phyloP scores from a whole-genome alignment of 2,888 invertebrate species.

The Acleris cristana region DNA sequence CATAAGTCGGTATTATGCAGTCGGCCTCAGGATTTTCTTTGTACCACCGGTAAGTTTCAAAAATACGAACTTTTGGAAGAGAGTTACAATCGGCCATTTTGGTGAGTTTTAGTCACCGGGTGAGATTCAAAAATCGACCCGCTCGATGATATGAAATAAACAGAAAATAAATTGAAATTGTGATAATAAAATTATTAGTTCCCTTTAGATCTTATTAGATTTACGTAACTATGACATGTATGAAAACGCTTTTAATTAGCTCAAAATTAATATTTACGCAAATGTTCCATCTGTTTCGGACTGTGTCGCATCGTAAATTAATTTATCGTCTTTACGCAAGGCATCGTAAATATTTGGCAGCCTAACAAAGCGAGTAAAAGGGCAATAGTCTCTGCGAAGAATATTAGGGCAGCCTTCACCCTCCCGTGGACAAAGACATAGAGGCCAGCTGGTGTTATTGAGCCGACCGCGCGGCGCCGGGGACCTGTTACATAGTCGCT shows the following conservation, averaged over 20 bases:
- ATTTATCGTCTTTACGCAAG: neutral
- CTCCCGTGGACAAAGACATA: slow-evolving; percentile 18
- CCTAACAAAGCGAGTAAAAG: slow-evolving; percentile 31
- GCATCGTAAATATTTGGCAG: slow-evolving; percentile 24
- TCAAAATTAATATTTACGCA: neutral
- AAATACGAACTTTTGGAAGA: too few species aligned
- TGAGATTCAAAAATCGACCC: too few species aligned
- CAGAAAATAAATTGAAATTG: too few species aligned
- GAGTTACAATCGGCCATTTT: too few species aligned
- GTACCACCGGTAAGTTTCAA: too few species aligned
- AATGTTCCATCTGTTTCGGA: neutral
- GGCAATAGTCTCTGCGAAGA: slow-evolving; percentile 23
- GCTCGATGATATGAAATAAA: too few species aligned
- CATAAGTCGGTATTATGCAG: too few species aligned
- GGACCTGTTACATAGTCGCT: slow-evolving; percentile 12
- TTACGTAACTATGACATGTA: too few species aligned
- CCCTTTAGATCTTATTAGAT: too few species aligned
- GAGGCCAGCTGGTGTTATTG: slow-evolving; percentile 26
- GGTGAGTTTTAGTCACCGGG: too few species aligned
- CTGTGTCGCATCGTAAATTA: neutral
- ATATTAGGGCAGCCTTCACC: slow-evolving; percentile 25
- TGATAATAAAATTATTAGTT: too few species aligned
- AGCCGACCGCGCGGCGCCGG: slow-evolving; percentile 15
- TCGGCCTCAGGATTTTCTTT: too few species aligned
- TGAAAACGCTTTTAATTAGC: neutral